phyloP scores from a whole-genome alignment of 1,140 invertebrate genomes.

The Archivesica marissinica region DNA sequence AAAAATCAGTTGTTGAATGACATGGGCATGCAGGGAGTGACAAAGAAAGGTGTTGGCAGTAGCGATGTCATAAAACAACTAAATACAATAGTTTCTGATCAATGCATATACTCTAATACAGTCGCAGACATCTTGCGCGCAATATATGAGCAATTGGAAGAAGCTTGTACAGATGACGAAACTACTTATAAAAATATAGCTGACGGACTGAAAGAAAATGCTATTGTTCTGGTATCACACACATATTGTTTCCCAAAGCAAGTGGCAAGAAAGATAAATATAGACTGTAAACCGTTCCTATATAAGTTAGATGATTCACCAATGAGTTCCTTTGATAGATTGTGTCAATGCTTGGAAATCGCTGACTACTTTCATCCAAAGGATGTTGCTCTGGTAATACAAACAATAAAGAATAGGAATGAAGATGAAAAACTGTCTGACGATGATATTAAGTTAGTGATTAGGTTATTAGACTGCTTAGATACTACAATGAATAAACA shows the following conservation, averaged over 20 bases:
- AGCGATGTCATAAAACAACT: not conserved
- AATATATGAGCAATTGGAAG: not conserved
- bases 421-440: not conserved
- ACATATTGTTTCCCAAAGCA: conserved; percentile 48
- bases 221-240: conserved; percentile 7
- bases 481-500: not conserved
- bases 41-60: not conserved
- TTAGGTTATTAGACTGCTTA: not conserved
- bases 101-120: not conserved
- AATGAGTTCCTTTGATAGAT: not conserved
- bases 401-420: not conserved
- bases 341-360: conserved; percentile 55
- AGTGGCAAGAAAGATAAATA: conserved; percentile 37
- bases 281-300: conserved; percentile 66
- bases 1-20: not conserved
- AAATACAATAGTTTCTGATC: not conserved
- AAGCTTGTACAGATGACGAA: not conserved
- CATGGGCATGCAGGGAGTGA: not conserved
- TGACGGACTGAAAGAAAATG: not conserved
- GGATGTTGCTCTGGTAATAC: conserved; percentile 18
- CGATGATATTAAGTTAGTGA: not conserved
- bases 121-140: not conserved
- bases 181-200: not conserved
- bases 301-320: conserved; percentile 48
- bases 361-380: conserved; percentile 37